A percentile compares a stretch with the other conserved stretches of the same genome.
Conservation (phyloP, 2,888 invertebrate species). For the Lasioglossum pauxillum region DNA sequence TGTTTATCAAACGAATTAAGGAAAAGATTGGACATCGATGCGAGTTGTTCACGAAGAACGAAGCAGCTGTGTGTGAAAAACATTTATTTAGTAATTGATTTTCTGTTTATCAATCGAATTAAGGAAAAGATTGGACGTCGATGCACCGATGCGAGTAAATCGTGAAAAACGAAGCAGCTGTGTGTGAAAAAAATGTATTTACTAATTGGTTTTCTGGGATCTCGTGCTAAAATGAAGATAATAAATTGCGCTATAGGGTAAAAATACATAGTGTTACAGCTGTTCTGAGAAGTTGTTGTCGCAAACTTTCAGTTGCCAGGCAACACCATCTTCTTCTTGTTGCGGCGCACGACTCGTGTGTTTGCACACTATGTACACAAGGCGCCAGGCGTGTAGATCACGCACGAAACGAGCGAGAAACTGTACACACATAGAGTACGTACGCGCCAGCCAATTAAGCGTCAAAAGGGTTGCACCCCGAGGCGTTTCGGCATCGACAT, state of each 20-base stretch:
- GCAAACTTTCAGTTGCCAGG: background rate
- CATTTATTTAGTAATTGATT: too few species aligned
- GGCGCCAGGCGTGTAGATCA: slow-evolving; percentile 60
- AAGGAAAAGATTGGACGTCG: background rate
- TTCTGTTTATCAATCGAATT: background rate
- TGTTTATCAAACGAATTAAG: background rate
- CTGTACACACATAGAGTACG: slow-evolving; percentile 52
- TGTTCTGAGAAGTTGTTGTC: background rate
- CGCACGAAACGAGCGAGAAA: slow-evolving; percentile 64
- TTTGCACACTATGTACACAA: slow-evolving; percentile 26
- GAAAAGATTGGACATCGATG: too few species aligned
- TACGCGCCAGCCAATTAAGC: slow-evolving; percentile 66
- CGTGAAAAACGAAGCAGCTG: background rate
- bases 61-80: too few species aligned
- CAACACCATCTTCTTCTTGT: background rate
- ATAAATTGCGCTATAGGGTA: background rate
- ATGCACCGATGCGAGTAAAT: background rate
- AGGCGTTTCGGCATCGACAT: slow-evolving; percentile 48
- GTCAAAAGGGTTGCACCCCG: slow-evolving; percentile 51
- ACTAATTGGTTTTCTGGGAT: background rate
- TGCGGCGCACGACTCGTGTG: background rate
- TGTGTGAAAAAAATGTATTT: too few species aligned
- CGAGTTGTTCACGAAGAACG: too few species aligned
- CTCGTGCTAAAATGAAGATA: background rate
- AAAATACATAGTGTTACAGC: background rate